phyloP scores from a whole-genome alignment of 2,113 vertebrate genomes.

The Perccottus glenii region DNA sequence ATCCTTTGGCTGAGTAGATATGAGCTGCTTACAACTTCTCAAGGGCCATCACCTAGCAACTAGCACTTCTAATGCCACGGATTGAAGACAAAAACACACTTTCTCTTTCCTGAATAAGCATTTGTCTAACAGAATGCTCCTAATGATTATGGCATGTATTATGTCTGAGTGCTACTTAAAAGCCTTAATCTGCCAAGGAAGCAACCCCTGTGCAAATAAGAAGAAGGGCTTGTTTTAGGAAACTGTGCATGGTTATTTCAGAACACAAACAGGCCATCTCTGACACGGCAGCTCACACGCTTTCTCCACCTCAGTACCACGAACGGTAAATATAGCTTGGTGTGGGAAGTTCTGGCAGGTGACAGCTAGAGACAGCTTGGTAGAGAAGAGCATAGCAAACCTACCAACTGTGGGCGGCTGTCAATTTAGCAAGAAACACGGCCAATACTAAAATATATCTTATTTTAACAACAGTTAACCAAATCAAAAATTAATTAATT shows the following conservation, averaged over 20 bases:
- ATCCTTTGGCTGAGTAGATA: slow-evolving; percentile 24
- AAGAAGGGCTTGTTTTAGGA: slow-evolving; percentile 48
- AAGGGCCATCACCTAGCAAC: slow-evolving; percentile 74
- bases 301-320: slow-evolving; percentile 59
- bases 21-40: slow-evolving; percentile 44
- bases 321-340: slow-evolving; percentile 71
- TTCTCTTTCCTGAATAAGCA: slow-evolving; percentile 18
- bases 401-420: slow-evolving; percentile 71
- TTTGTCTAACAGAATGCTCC: not conserved
- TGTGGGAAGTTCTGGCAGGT: slow-evolving; percentile 75
- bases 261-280: slow-evolving; percentile 47
- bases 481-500: slow-evolving; percentile 14
- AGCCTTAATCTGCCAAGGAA: slow-evolving; percentile 1
- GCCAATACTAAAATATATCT: slow-evolving; percentile 30
- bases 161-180: slow-evolving; percentile 14
- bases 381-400: slow-evolving; percentile 56
- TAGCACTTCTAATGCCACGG: not conserved
- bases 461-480: slow-evolving; percentile 19
- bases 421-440: slow-evolving; percentile 56
- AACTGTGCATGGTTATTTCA: slow-evolving; percentile 39
- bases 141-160: slow-evolving; percentile 16
- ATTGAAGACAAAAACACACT: not conserved
- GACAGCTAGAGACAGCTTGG: slow-evolving; percentile 60
- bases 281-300: slow-evolving; percentile 59
- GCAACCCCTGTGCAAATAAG: slow-evolving; percentile 42